Evolutionary conservation across 2,888 invertebrate species (phyloP).

Genomic region (Pandemis corylana): DNA sequence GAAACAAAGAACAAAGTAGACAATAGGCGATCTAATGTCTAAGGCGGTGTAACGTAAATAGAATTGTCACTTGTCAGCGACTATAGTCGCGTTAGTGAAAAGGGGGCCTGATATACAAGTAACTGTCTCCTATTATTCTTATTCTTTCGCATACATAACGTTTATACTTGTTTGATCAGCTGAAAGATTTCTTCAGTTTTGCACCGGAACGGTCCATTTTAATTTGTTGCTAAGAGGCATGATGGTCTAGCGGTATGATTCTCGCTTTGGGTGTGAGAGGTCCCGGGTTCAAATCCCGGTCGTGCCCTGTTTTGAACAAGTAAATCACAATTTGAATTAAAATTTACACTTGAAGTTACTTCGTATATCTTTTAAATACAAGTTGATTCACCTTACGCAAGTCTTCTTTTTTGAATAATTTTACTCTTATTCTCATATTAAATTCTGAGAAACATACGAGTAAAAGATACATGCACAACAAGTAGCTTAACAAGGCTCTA

Average conservation of each 20-base stretch:
- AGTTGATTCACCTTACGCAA: neutral
- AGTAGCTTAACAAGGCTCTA: constrained; percentile 6
- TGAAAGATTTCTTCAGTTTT: neutral
- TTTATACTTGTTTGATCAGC: neutral
- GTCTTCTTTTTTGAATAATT: neutral
- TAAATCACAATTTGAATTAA: neutral
- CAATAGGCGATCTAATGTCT: no score
- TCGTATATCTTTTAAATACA: no score
- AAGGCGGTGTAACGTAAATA: no score
- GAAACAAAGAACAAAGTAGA: no score
- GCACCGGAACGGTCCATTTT: neutral
- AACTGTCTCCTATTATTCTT: neutral
- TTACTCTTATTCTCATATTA: constrained; percentile 5
- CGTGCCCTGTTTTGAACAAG: constrained; percentile 34
- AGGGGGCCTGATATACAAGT: no score
- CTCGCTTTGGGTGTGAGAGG: constrained; percentile 57
- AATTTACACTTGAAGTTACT: no score
- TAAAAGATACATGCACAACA: constrained; percentile 2
- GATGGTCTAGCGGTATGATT: constrained; percentile 67
- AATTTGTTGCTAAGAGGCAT: constrained; percentile 47
- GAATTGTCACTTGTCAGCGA: no score
- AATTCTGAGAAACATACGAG: neutral
- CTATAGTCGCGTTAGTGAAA: no score
- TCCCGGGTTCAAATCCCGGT: constrained; percentile 42
- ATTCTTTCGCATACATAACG: neutral